Conservation (phyloP, 2,113 vertebrate species). For the Toxotes jaculatrix region DNA sequence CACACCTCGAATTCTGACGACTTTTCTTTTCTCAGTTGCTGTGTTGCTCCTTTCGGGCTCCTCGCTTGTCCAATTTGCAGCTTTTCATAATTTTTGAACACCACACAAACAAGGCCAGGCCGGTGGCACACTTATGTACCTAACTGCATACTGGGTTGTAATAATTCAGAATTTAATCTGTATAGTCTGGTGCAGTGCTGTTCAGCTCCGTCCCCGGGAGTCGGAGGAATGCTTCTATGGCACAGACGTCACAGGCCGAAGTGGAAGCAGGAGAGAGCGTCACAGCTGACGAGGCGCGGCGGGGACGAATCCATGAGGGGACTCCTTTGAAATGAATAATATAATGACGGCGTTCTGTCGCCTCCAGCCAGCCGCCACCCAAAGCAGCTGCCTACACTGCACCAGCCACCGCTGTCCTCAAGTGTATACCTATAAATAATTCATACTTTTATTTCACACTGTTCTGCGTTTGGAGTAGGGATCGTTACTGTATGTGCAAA, state of each 20-base stretch:
- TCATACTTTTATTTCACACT: slow-evolving; percentile 64
- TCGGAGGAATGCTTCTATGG: slow-evolving; percentile 19
- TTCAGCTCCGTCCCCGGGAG: slow-evolving; percentile 19
- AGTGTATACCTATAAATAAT: slow-evolving; percentile 65
- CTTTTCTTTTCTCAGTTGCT: not conserved
- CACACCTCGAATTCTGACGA: too few relatives aligned
- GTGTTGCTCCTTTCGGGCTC: not conserved
- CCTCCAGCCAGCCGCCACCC: slow-evolving; percentile 45
- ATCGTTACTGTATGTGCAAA: slow-evolving; percentile 3
- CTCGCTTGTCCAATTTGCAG: not conserved
- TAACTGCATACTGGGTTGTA: not conserved
- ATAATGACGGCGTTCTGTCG: slow-evolving; percentile 8
- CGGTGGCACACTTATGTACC: not conserved
- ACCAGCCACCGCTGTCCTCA: slow-evolving; percentile 39
- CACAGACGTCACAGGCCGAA: slow-evolving; percentile 22
- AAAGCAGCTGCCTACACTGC: slow-evolving; percentile 40
- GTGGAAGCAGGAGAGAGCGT: slow-evolving; percentile 24
- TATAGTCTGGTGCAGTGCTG: slow-evolving; percentile 7
- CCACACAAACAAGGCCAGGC: not conserved
- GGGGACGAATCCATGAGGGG: slow-evolving; percentile 33
- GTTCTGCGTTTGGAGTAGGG: slow-evolving; percentile 38
- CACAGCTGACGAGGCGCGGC: slow-evolving; percentile 39
- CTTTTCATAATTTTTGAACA: not conserved
- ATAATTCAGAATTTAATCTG: slow-evolving; percentile 18
- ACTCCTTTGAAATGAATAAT: slow-evolving; percentile 59